Evolutionary conservation across 2,888 invertebrate species (phyloP).

Genomic region (Thereva nobilitata): DNA sequence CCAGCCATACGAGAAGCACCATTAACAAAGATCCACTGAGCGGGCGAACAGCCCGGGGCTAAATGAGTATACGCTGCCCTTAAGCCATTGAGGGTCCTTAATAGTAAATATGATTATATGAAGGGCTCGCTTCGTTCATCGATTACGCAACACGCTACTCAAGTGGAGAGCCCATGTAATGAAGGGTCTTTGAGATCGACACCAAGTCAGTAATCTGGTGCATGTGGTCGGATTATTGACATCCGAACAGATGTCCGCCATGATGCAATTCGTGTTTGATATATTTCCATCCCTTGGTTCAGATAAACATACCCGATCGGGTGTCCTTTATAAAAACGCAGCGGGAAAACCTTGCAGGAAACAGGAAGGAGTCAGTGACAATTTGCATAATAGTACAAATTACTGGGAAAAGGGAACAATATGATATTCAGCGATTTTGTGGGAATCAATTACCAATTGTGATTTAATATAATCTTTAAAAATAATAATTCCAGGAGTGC

Average conservation of each 20-base stretch:
- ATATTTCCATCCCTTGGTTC: conserved; percentile 20
- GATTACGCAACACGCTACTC: conserved; percentile 28
- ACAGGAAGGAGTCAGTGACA: no score
- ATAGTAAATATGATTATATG: conserved; percentile 33
- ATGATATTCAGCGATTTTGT: no score
- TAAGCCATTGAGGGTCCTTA: background rate
- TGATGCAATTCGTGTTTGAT: conserved; percentile 35
- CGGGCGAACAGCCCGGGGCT: conserved; percentile 14
- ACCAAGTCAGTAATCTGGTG: conserved; percentile 43
- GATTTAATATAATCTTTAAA: no score
- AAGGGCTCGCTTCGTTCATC: conserved; percentile 14
- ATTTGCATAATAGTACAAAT: no score
- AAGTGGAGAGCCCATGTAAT: background rate
- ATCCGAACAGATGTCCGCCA: conserved; percentile 46
- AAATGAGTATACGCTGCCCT: background rate
- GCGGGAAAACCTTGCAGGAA: no score
- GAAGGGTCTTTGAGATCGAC: conserved; percentile 28
- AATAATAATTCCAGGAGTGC: no score
- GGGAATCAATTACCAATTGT: no score
- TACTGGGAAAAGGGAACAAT: no score
- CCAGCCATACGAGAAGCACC: conserved; percentile 8
- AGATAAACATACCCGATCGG: conserved; percentile 22
- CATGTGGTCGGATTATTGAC: conserved; percentile 46
- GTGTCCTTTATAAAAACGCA: background rate
- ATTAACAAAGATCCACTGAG: conserved; percentile 27